Evolutionary conservation across 1,140 invertebrate genomes (phyloP).

Genomic region (Drosophila bipectinata): DNA sequence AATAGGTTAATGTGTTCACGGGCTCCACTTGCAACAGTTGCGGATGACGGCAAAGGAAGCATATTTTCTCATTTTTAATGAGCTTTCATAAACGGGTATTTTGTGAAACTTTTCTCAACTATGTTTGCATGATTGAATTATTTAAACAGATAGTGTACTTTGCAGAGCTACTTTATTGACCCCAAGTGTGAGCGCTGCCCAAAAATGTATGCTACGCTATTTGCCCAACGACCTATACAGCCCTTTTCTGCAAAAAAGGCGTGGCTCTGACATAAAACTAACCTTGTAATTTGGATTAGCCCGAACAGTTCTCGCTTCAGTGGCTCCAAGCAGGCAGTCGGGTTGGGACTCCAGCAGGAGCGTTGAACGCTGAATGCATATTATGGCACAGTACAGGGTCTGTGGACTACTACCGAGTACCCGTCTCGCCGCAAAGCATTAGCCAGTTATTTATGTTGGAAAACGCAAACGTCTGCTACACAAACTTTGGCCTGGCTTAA

Average conservation of each 20-base stretch:
- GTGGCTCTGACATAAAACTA: conserved; percentile 24
- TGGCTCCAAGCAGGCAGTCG: neutral
- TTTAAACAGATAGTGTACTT: neutral
- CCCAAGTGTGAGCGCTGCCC: neutral
- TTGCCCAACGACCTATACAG: conserved; percentile 13
- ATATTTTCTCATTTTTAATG: neutral
- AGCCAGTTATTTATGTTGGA: conserved; percentile 53
- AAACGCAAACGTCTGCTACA: conserved; percentile 30
- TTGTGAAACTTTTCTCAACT: no score
- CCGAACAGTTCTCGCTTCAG: neutral
- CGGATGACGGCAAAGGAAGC: neutral
- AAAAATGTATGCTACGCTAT: conserved; percentile 24
- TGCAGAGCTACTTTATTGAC: neutral
- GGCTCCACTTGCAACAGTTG: neutral
- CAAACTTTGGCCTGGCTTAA: conserved; percentile 58
- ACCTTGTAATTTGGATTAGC: conserved; percentile 23
- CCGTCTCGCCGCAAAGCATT: conserved; percentile 38
- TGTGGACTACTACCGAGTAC: neutral
- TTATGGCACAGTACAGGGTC: conserved; percentile 2
- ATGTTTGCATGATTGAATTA: no score
- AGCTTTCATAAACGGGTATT: neutral
- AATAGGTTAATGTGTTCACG: conserved; percentile 39
- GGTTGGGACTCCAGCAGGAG: neutral
- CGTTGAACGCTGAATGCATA: conserved; percentile 13
- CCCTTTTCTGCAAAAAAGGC: conserved; percentile 18